phyloP scores from a whole-genome alignment of 2,113 vertebrate genomes.

The Pachycephala philippinensis region DNA sequence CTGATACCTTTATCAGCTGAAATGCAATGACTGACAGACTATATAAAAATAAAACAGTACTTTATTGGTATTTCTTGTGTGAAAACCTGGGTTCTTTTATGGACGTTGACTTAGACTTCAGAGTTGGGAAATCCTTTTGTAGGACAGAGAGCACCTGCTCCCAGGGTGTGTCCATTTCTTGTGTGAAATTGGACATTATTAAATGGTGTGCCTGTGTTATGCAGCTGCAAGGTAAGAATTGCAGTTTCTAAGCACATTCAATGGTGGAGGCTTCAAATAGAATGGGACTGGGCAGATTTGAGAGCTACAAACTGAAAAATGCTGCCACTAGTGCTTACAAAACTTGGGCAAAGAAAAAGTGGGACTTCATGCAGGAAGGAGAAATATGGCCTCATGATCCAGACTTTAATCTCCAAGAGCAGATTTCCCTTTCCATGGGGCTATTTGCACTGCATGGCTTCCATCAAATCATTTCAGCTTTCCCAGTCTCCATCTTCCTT shows the following conservation, averaged over 20 bases:
- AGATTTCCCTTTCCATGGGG: neutral
- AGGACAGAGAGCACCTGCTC: neutral
- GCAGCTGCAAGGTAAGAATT: neutral
- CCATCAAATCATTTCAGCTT: neutral
- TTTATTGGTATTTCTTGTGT: neutral
- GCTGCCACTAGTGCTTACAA: neutral
- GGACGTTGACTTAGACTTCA: neutral
- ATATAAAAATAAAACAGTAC: neutral
- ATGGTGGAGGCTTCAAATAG: neutral
- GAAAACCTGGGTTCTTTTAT: neutral
- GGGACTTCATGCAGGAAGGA: neutral
- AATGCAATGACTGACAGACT: neutral
- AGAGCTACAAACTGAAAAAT: neutral
- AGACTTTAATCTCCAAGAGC: neutral
- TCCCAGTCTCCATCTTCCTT: neutral
- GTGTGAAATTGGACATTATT: neutral
- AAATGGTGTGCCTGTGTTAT: neutral
- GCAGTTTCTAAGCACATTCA: neutral
- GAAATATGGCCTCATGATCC: rapidly evolving
- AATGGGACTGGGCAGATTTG: neutral
- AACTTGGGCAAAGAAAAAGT: neutral
- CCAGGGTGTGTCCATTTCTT: neutral
- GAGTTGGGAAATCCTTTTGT: neutral
- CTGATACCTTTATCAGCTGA: neutral
- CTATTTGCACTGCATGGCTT: neutral